Evolutionary conservation across 2,888 invertebrate species (phyloP), one percentile per base, ranked within the genome.

Genomic region (Nebria brevicollis): DNA sequence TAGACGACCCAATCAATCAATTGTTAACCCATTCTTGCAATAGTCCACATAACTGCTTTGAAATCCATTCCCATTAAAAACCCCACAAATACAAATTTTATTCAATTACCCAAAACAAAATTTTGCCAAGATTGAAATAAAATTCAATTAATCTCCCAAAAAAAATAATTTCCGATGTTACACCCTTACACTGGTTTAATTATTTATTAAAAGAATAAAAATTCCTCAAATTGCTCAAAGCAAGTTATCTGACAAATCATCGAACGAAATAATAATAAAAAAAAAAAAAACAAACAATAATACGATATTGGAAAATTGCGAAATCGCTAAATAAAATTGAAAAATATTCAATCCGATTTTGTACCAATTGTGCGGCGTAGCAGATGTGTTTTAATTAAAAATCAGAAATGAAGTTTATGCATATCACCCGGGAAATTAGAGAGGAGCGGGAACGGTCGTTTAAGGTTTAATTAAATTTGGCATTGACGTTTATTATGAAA

Each of bases 321-420:
- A 5, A 54, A 54, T 54, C 54, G 54, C 13, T 11, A 54, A 54
- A 13, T 54, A 54, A 54, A 54, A 54, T 54, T 11, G 54, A 54
- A 13, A 8, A 54, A 54, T 11, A 70, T 26, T 70, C 7, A 25
- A 70, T 26, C 34, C 34, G 70, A 70, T 70, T 70, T 25, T 70
- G 25, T 34, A 25, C 70, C 11, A 34, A 4, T 70, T 70, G 70
- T 70, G 70, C 26, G 13, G 66, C 25, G 54, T 54, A 54, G 20
- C 66, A 66, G 66, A 66, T 66, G 66, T 66, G 70, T 70, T 70
- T 70, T 70, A 70, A 70, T 70, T 70, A 70, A 70, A 70, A 70
- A 70, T 70, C 70, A 70, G 34, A 5, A 70, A 70, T 70, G 25
- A 26, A 26, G 25, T 70, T 70, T 70, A 70, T 70, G 70, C 70